Base-by-base conservation (phyloP, 2,113 vertebrate species). In the Edolisoma coerulescens region DNA sequence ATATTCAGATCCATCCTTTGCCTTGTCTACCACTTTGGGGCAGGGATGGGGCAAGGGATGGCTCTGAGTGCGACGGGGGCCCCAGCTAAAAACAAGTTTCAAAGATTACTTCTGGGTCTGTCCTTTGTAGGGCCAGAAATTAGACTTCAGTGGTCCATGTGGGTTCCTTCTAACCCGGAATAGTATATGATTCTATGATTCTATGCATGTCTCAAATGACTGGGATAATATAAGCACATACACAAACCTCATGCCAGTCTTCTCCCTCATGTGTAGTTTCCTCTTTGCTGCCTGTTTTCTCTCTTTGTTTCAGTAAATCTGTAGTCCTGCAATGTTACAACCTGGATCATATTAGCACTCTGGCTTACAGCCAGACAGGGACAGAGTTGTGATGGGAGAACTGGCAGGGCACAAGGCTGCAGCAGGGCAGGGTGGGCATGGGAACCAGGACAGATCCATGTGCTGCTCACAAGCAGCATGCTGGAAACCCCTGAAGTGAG, bases 41-140 rank as follows among this genome's bases (percentile, higher is more conserved):
- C 39, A 45, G 28, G 28, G 19, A 54, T 1, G 1, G 16, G 45
- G 47, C 9, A 71, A 19, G 11, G 39, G 10, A 27, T 71, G 30
- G 13, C 26, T 81, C 27, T 44, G 35, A 88, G 30, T 13, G 20
- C 21, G 56, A 9, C 0, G 0, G 49, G 6, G 49, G 1, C 17
- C 20, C 17, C 57, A 68, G 41, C 6, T 4, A 2, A 69, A 87
- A 85, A 16, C 10, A 68, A 47, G 30, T 60, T 91, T 71, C 37
- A 57, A 61, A 64, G 13, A 47, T 5, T 70, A 22, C 4, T 69
- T 68, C 16, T 49, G 10, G 7, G 16, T 60, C 19, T 60, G n/a
- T 47, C 30, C n/a, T n/a, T 13, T 26, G 11, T 16, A n/a, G 19
- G 52, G 37, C 44, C 37, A 49, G 33, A 44, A 81, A 35, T 30